Conservation (phyloP, 2,888 invertebrate genomes). For the Erebia epiphron region DNA sequence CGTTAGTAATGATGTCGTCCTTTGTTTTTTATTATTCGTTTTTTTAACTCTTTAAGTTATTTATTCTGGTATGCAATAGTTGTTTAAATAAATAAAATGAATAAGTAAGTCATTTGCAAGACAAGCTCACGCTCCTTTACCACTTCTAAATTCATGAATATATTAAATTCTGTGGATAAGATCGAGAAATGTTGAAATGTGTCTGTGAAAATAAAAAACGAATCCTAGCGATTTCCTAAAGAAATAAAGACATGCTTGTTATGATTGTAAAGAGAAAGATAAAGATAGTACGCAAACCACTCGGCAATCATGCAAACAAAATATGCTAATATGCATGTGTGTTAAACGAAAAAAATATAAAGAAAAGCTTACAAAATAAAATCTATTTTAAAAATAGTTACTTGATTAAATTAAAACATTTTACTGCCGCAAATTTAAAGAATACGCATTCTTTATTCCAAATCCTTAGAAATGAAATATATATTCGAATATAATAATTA, state of each 20-base stretch:
- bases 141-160: no score
- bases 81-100: no score
- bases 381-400: not conserved
- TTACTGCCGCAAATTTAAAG: conserved; percentile 17
- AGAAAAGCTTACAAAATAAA: conserved; percentile 29
- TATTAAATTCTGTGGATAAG: no score
- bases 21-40: no score
- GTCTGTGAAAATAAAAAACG: not conserved
- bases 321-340: conserved; percentile 69
- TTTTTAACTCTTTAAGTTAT: no score
- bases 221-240: not conserved
- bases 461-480: no score
- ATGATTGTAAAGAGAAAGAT: not conserved
- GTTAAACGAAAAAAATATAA: conserved; percentile 48
- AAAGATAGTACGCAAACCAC: not conserved
- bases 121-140: no score
- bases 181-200: not conserved
- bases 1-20: no score
- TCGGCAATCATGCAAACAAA: conserved; percentile 32
- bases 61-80: no score
- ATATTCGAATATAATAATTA: no score
- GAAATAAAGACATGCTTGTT: conserved; percentile 15
- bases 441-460: not conserved
- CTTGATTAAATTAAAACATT: no score
- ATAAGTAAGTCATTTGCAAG: no score